Evolutionary conservation across 2,888 invertebrate genomes (phyloP), one percentile per base, ranked within the genome.

Genomic region (Zaprionus obscuricornis): DNA sequence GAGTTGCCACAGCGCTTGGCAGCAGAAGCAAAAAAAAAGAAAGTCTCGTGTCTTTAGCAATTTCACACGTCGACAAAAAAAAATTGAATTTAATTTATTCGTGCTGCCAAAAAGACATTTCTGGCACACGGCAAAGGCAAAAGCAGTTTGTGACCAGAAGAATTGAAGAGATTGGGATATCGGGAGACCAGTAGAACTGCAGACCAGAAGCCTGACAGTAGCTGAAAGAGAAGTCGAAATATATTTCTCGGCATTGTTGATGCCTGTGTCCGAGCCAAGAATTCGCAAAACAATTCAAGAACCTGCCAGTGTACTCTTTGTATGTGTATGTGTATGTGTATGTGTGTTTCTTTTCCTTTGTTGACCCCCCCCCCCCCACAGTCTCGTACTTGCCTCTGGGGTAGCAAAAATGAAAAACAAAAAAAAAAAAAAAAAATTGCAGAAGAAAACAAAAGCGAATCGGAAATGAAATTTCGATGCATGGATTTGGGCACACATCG

Each of bases 71-170:
- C 78, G 57, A 56, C 74, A 70, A 74, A 77, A n/a, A n/a, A n/a
- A n/a, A 74, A 78, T 78, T 71, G 72, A 77, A 74, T 74, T 74
- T 78, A 74, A 74, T 74, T 74, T 74, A 74, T 74, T 62, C 60
- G 67, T 54, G 64, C 51, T 62, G 78, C 60, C 71, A 74, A 77
- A 74, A n/a, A 64, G 40, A 74, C 66, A 74, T 51, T 58, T 68
- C 55, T 60, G 65, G 52, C 73, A 58, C 18, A 24, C 16, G n/a
- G n/a, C 22, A 17, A 5, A 8, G 17, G 13, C 40, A 51, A 17
- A 18, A 11, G 11, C 49, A 16, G 17, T 39, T 17, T 18, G 36
- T 40, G n/a, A 22, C 47, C 26, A 13, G 18, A 10, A 24, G 33
- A n/a, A n/a, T n/a, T n/a, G n/a, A n/a, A n/a, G n/a, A n/a, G n/a